Conservation (phyloP, 2,797 vertebrate genomes). For the Chromobotia macracanthus region DNA sequence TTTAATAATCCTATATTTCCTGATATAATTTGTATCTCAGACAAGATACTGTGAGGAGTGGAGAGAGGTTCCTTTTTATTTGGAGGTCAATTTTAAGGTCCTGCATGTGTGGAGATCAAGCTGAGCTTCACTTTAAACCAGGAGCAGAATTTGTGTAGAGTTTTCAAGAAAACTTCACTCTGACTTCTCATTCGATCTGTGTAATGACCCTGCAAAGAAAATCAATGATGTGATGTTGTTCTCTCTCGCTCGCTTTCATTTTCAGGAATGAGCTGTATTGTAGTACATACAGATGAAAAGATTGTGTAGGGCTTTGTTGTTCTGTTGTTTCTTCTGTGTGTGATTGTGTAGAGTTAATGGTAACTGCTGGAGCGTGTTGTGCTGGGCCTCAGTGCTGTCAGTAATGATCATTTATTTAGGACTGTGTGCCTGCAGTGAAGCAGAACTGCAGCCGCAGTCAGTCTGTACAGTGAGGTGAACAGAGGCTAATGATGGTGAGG, state of each 20-base stretch:
- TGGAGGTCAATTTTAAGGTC: not conserved
- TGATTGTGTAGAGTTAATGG: not conserved
- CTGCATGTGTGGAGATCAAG: not conserved
- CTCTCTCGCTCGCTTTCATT: constrained; percentile 46
- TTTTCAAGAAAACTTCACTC: constrained; percentile 18
- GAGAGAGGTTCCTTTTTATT: too few relatives aligned
- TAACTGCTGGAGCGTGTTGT: constrained; percentile 12
- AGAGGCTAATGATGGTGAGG: constrained; percentile 25
- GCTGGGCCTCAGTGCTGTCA: constrained; percentile 21
- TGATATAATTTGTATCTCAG: too few relatives aligned
- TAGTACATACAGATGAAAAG: constrained; percentile 19
- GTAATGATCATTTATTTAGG: constrained; percentile 46
- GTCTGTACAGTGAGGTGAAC: constrained; percentile 19
- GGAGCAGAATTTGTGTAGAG: not conserved
- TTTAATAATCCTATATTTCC: too few relatives aligned
- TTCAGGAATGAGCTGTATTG: constrained; percentile 21
- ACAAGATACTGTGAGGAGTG: too few relatives aligned
- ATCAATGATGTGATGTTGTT: constrained; percentile 19
- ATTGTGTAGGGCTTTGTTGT: constrained; percentile 20
- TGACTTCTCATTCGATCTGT: not conserved
- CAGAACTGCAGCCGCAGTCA: not conserved
- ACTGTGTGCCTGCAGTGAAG: not conserved
- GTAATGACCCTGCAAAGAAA: not conserved
- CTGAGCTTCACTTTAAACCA: not conserved
- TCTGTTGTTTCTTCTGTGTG: not conserved